Evolutionary conservation across 2,113 vertebrate genomes (phyloP), one percentile per base, ranked within the genome.

Genomic region (Leiothrix lutea): DNA sequence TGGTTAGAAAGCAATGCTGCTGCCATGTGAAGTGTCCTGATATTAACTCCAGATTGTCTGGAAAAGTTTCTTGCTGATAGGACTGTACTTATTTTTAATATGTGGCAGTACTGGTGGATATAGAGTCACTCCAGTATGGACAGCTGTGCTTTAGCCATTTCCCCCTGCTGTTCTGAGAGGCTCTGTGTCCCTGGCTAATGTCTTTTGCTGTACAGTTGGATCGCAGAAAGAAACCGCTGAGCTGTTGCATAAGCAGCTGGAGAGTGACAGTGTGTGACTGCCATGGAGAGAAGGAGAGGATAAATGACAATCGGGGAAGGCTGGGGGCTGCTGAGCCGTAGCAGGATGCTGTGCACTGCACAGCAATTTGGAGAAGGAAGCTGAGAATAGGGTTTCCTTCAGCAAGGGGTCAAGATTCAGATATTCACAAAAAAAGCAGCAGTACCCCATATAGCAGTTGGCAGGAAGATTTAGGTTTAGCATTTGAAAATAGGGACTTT

Each of bases 191-290:
- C 85, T 72, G 78, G 61, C 17, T 95, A 66, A 79, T 56, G 61
- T 28, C 12, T 81, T 74, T 81, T 54, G 47, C 56, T 71, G 42
- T 58, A 10, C 29, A 31, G n/a, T 9, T 25, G 53, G 25, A 69
- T 48, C 4, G 3, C 44, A 70, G 85, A 69, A 90, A 92, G 82
- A 62, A 93, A n/a, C 20, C 42, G 31, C 82, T 86, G 88, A 92
- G 60, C 79, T 93, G 75, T 73, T 90, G 79, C 82, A 85, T 58
- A 80, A 90, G 82, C 90, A 92, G 94, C 94, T 90, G 88, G 88
- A 79, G 62, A 92, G 42, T 85, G 74, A 80, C 90, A 80, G 84
- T 23, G 45, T 75, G 66, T 75, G 81, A 69, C 81, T 75, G 74
- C 57, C 18, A 0, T 36, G 14, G 72, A 61, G 90, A 90, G 45